Base-by-base conservation (phyloP, 1,140 invertebrate genomes). In the Drosophila melanica region DNA sequence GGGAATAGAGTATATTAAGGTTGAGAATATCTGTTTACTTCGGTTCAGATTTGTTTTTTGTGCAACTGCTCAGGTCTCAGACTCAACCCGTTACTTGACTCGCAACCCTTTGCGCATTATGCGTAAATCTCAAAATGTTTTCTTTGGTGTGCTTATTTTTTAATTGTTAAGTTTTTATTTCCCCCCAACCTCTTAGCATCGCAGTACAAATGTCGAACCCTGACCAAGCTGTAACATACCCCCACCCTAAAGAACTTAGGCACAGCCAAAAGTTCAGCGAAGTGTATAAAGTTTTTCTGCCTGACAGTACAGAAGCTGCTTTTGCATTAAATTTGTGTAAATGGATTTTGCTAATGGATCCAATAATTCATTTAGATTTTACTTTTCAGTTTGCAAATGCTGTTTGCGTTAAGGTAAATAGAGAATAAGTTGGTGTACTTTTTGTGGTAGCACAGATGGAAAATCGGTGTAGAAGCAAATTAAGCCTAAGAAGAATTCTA, bases 281-380 rank as follows among this genome's bases (percentile, higher is more conserved):
- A 89, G 85, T 89, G 80, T 80, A 70, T 90, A 90, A 89, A 89
- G 80, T 90, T 89, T 75, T 67, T 53, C 67, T 68, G 73, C 39
- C 59, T 71, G 60, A 39, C 42, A 54, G 72, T 58, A 57, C 65
- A 55, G 54, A 66, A 80, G 76, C 82, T 70, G 84, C 79, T 79
- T 87, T 81, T 69, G 80, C 85, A 89, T 89, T 89, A 87, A 89
- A 86, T 84, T 84, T 87, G 89, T 90, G 89, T 90, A 90, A 90
- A 87, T 90, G 87, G 87, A 90, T 90, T 87, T 90, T 87, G 89
- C 89, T 90, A 90, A 90, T 90, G 89, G 89, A 90, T 90, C 89
- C 89, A 90, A 90, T 90, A 90, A 90, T 90, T 90, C 89, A 90
- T 90, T 90, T 90, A 84, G 80, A 87, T 80, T 90, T 90, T 87